A percentile compares a stretch with the other conserved stretches of the same genome.
Evolutionary conservation across 2,888 invertebrate species (phyloP).

Genomic region (Phyto melanocephala): DNA sequence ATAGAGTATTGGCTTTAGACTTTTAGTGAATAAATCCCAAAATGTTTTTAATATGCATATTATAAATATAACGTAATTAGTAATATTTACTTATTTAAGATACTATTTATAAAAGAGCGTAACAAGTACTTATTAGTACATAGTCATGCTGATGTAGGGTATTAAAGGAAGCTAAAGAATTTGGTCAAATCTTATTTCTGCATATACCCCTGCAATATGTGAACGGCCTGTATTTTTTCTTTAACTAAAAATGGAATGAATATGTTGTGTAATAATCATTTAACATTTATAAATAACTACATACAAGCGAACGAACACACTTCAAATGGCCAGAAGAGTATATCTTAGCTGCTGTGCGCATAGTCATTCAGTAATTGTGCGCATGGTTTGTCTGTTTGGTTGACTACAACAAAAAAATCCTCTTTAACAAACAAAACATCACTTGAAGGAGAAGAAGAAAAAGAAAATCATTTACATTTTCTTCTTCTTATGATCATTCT

Average conservation of each 20-base stretch:
- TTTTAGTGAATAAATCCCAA: too few species aligned
- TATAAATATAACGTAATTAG: too few species aligned
- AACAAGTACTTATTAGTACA: too few species aligned
- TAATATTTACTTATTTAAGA: too few species aligned
- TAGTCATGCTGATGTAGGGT: too few species aligned
- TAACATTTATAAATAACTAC: not conserved
- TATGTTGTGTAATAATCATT: constrained; percentile 4
- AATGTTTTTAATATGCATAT: too few species aligned
- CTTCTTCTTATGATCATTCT: not conserved
- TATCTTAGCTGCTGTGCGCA: constrained; percentile 48
- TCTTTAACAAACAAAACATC: constrained; percentile 62
- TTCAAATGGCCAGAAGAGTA: constrained; percentile 25
- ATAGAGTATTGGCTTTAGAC: too few species aligned
- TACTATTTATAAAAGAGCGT: too few species aligned
- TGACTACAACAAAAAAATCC: constrained; percentile 46
- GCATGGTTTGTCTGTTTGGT: constrained; percentile 6
- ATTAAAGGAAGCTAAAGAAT: not conserved
- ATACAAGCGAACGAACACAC: too few species aligned
- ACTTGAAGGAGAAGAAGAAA: too few species aligned
- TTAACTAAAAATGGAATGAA: not conserved
- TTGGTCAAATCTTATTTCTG: not conserved
- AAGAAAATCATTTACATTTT: constrained; percentile 18
- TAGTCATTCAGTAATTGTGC: constrained; percentile 26
- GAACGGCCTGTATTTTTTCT: not conserved
- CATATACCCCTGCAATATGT: not conserved